Base-by-base conservation (phyloP, 2,113 vertebrate species). In the Chloropsis hardwickii region DNA sequence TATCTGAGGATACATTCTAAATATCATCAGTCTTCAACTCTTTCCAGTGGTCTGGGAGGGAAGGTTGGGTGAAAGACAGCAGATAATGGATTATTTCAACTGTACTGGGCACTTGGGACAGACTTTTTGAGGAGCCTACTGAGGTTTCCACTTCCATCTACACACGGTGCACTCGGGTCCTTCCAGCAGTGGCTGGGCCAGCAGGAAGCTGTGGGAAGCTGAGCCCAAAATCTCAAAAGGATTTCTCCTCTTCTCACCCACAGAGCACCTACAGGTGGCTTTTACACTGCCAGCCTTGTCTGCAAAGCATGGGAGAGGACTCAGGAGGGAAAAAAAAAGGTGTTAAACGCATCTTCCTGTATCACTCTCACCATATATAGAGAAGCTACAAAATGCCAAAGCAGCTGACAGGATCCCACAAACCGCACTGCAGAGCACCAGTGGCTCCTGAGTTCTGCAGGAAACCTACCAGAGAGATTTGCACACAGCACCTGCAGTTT, bases 361-460 rank as follows among this genome's bases (percentile, higher is more conserved):
- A 42, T 37, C 72, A 35, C 82, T 57, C 29, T 67, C 72, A 12
- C 76, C 95, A 71, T 92, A 93, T 90, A 93, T 45, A 94, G 92
- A 53, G 85, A 90, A 92, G 92, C 90, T 94, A 54, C 88, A 81
- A 35, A 67, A 86, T 10, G 61, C 69, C 92, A 86, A 10, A 76
- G 44, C 92, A 90, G 86, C 88, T 86, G 93, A 88, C 88, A 93
- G 87, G 90, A 94, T 95, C 93, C 94, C 95, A 93, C 95, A 96
- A 77, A 88, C 94, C 64, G 2, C 93, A 87, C 28, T 74, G 73
- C 95, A 88, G 54, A 73, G 84, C 40, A 11, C 10, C 77, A 72
- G 60, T 7, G 1, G 66, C 51, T 70, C 74, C 40, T 7, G 24
- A n/a, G 22, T 22, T n/a, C 21, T 81, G 62, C 50, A 80, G 79